A percentile compares a stretch with the other conserved stretches of the same genome.
Evolutionary conservation across 2,888 invertebrate species (phyloP).

Genomic region (Heliconius aoede): DNA sequence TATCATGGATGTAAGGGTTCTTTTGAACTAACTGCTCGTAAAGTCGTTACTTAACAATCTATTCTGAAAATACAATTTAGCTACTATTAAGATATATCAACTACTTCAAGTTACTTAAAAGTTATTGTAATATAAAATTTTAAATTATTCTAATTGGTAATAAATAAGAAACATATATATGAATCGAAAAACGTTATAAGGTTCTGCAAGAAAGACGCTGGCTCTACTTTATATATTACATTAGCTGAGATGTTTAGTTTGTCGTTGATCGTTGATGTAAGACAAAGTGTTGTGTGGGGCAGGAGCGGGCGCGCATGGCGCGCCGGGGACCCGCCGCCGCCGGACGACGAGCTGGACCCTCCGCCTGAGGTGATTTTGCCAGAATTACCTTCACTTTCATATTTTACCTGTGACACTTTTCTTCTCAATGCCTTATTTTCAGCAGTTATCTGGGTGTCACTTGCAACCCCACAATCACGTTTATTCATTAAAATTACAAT

Average conservation of each 20-base stretch:
- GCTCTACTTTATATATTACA: constrained; percentile 25
- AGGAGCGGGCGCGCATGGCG: constrained; percentile 81
- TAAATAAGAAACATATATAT: background rate
- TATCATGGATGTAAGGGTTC: constrained; percentile 67
- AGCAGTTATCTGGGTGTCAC: constrained; percentile 72
- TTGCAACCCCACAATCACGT: constrained; percentile 58
- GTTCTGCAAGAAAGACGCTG: background rate
- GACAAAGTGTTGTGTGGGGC: constrained; percentile 75
- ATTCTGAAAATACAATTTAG: constrained; percentile 53
- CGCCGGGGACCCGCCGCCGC: constrained; percentile 71
- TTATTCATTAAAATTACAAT: constrained; percentile 42
- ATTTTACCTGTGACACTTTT: constrained; percentile 66
- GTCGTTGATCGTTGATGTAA: constrained; percentile 30
- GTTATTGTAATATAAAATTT: background rate
- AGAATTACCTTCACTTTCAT: constrained; percentile 79
- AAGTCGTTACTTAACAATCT: constrained; percentile 58
- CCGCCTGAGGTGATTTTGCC: constrained; percentile 83
- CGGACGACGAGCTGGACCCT: constrained; percentile 78
- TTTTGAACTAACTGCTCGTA: constrained; percentile 69
- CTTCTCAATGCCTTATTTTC: constrained; percentile 70
- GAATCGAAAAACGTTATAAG: background rate
- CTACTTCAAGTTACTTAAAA: background rate
- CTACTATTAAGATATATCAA: constrained; percentile 15
- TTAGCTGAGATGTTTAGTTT: constrained; percentile 15
- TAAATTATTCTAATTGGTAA: constrained; percentile 1